Percentiles rank a stretch among this genome's conserved stretches.
phyloP scores from a whole-genome alignment of 2,888 invertebrate genomes.

The Zootermopsis nevadensis region DNA sequence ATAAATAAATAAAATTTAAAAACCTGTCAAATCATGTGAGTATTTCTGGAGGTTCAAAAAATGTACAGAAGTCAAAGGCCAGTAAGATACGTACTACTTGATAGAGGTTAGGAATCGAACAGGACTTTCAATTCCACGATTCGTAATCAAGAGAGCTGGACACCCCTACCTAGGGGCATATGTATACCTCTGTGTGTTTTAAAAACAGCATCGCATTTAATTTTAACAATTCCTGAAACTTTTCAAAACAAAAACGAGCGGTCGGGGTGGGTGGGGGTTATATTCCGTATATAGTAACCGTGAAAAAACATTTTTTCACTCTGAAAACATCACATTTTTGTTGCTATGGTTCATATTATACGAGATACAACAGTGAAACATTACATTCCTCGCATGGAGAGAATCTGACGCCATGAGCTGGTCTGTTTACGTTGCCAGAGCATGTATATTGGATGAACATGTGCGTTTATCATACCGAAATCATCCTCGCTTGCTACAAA shows the following conservation, averaged over 20 bases:
- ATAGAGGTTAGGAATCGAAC: no score
- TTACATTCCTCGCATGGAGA: background rate
- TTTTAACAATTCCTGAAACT: conserved; percentile 22
- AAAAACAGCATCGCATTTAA: conserved; percentile 20
- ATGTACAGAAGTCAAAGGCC: no score
- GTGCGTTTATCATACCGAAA: background rate
- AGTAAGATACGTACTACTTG: no score
- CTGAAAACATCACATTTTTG: conserved; percentile 11
- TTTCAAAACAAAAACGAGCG: background rate
- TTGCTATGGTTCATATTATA: conserved; percentile 4
- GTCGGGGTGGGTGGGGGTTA: background rate
- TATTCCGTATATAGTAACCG: conserved; percentile 4
- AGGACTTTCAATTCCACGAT: background rate
- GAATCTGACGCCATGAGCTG: background rate
- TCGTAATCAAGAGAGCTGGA: background rate
- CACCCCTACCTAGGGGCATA: background rate
- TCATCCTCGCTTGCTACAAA: background rate
- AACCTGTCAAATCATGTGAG: no score
- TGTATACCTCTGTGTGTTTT: background rate
- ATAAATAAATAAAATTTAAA: no score
- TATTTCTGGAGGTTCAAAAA: no score
- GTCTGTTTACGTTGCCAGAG: background rate
- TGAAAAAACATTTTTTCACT: conserved; percentile 29
- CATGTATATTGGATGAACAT: conserved; percentile 5
- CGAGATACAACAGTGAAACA: background rate